Evolutionary conservation across 2,888 invertebrate species (phyloP), one percentile per base, ranked within the genome.

Genomic region (Drymonia ruficornis): DNA sequence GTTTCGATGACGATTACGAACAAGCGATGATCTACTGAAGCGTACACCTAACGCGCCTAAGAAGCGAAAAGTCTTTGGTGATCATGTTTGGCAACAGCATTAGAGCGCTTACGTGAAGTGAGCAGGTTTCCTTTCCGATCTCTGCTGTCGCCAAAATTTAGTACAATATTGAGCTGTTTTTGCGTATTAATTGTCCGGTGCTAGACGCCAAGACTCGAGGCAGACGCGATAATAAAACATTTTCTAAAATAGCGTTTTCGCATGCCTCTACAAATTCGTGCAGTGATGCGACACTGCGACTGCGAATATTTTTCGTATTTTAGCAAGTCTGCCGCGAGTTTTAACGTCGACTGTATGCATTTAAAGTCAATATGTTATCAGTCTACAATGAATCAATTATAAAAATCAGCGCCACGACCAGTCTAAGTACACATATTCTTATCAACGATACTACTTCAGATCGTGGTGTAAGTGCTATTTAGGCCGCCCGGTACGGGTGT

Each of bases 1-100:
- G 7, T 23, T 23, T 44, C n/a, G 60, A 49, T 64, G 55, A 53
- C 60, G 65, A 53, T 53, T 52, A 55, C 49, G 42, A 42, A 50
- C 69, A 65, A 59, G 69, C 64, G 53, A 63, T 53, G 64, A 55
- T 49, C 55, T 68, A 64, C 43, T 34, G 46, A 63, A 63, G 68
- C 68, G 52, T 64, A 55, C 60, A 68, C 52, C 19, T 19, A 38
- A 44, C 49, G 53, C 42, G 64, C 44, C 49, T 52, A 53, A 29
- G 16, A 44, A 55, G 61, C 61, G 52, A 49, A 44, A 28, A 45
- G 7, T 45, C 45, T 45, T 45, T 45, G 45, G 45, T 45, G 45
- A 28, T 45, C 45, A 28, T 28, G 45, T 28, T 45, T 47, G 47
- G 47, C 47, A 47, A 34, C 47, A 50, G 63, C 52, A 51, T 36